These are phyloP conservation scores for Leuciscus idus DNA, from an alignment of 2,113 vertebrate species.

Conservation along the genomic window DNA sequence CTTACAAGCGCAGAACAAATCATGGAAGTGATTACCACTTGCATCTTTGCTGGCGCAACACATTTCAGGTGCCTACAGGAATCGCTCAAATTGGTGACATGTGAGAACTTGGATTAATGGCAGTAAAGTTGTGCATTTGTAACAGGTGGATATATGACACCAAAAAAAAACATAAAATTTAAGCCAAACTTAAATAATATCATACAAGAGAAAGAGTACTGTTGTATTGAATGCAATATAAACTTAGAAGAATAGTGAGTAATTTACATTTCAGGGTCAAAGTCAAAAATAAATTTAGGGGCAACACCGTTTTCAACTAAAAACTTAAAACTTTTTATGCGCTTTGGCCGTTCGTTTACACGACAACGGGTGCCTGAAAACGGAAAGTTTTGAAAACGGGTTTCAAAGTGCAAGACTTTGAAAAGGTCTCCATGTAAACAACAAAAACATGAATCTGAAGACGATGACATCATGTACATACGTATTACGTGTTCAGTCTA, in stretches of 20 bases:
- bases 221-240: not conserved
- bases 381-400: too few relatives aligned
- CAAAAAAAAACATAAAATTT: not conserved
- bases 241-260: not conserved
- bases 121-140: not conserved
- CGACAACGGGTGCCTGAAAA: too few relatives aligned
- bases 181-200: not conserved
- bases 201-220: not conserved
- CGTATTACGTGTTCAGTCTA: too few relatives aligned
- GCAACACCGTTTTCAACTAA: too few relatives aligned
- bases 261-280: not conserved
- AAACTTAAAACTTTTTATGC: too few relatives aligned
- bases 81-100: conserved; percentile 9
- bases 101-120: not conserved
- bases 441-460: too few relatives aligned
- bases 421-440: too few relatives aligned
- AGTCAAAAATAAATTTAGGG: not conserved
- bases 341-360: too few relatives aligned
- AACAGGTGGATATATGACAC: not conserved
- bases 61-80: conserved; percentile 30
- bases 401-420: too few relatives aligned
- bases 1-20: conserved; percentile 53
- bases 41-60: conserved; percentile 3
- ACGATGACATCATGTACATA: too few relatives aligned
- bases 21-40: conserved; percentile 35